Conservation (phyloP, 2,797 vertebrate species). For the Tympanoctomys barrerae region DNA sequence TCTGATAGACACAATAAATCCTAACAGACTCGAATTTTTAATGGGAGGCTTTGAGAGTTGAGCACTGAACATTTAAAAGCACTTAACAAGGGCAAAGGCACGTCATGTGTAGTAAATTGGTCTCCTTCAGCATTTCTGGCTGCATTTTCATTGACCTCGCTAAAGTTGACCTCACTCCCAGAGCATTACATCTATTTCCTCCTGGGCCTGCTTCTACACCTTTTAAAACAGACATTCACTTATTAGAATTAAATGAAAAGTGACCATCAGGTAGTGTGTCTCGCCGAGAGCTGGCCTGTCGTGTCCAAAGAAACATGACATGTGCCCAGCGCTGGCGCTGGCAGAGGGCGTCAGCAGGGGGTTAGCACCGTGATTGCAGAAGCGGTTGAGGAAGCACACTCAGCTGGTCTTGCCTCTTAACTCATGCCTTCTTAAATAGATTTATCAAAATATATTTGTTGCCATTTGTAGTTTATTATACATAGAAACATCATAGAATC, state of each 20-base stretch:
- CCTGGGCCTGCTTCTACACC: not conserved
- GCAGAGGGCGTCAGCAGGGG: not conserved
- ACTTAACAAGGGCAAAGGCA: not conserved
- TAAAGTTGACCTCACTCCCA: not conserved
- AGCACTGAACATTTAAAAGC: not conserved
- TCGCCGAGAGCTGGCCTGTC: not conserved
- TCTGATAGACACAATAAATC: not conserved
- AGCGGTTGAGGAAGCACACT: not conserved
- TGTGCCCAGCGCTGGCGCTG: not conserved
- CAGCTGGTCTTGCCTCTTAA: not conserved
- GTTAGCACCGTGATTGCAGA: not conserved
- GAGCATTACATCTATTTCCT: not conserved
- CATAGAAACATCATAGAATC: not conserved
- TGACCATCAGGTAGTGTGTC: not conserved
- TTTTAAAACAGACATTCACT: slow-evolving; percentile 4
- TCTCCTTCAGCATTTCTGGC: not conserved
- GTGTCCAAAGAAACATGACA: not conserved
- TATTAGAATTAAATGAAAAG: not conserved
- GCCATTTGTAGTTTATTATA: slow-evolving; percentile 38
- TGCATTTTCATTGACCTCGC: not conserved
- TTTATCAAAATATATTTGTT: not conserved
- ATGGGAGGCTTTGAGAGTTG: not conserved
- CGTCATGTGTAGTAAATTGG: not conserved
- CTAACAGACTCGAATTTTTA: not conserved
- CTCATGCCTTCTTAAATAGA: not conserved